These are phyloP conservation scores for Pygocentrus nattereri DNA, from an alignment of 2,797 vertebrate genomes.

Conservation along the genomic window DNA sequence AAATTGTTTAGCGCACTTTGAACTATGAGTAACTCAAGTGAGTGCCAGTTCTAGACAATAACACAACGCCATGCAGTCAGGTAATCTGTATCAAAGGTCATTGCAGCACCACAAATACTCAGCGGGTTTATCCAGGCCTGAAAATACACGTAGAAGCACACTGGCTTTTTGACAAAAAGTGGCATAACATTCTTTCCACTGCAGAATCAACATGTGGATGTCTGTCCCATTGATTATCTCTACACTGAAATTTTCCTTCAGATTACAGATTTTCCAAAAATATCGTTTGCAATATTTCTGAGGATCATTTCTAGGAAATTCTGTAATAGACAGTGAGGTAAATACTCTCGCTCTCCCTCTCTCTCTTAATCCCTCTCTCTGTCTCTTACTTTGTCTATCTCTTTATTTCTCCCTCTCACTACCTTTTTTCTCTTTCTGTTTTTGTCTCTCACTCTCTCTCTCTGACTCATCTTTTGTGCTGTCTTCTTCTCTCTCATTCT, in stretches of 20 bases:
- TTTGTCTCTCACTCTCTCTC: too few relatives aligned
- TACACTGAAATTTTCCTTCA: too few relatives aligned
- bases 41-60: constrained; percentile 38
- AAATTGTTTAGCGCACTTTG: constrained; percentile 62
- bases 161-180: background rate
- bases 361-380: too few relatives aligned
- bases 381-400: too few relatives aligned
- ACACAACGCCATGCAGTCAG: constrained; percentile 42
- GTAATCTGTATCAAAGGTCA: constrained; percentile 57
- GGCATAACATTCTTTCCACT: background rate
- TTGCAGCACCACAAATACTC: constrained; percentile 1
- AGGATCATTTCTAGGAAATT: too few relatives aligned
- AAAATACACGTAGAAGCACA: background rate
- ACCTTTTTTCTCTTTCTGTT: too few relatives aligned
- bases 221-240: constrained; percentile 12
- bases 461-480: too few relatives aligned
- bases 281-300: background rate
- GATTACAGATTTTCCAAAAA: background rate
- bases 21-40: constrained; percentile 42
- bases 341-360: too few relatives aligned
- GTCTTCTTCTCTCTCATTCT: too few relatives aligned
- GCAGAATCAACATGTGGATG: background rate
- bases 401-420: too few relatives aligned
- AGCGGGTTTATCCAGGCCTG: constrained; percentile 1
- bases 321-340: too few relatives aligned